Conservation (phyloP, 2,888 invertebrate species). For the Agrotis puta region DNA sequence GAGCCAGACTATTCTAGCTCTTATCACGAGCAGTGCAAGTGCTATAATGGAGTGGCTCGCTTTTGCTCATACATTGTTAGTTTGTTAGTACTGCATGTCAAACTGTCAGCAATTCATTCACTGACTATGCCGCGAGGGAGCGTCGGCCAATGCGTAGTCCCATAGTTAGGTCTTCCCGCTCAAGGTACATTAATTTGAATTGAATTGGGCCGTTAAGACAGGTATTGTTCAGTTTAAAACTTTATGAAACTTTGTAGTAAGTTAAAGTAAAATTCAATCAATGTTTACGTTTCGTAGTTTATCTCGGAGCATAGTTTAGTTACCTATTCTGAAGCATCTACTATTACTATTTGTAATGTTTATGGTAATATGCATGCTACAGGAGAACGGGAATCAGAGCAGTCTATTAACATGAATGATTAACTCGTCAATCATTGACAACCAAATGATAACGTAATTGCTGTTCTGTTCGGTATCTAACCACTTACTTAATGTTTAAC, state of each 20-base stretch:
- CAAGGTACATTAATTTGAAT: conserved; percentile 56
- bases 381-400: background rate
- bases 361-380: conserved; percentile 9
- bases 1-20: conserved; percentile 22
- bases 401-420: conserved; percentile 11
- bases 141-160: conserved; percentile 57
- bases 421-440: background rate
- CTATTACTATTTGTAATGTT: background rate
- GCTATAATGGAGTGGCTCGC: conserved; percentile 37
- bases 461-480: background rate
- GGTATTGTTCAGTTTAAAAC: conserved; percentile 30
- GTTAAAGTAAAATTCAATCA: background rate
- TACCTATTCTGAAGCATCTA: conserved; percentile 2
- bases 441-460: conserved; percentile 7
- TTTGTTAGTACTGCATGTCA: conserved; percentile 59
- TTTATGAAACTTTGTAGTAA: conserved; percentile 14
- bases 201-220: conserved; percentile 47
- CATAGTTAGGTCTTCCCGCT: conserved; percentile 62
- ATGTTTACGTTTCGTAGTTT: background rate
- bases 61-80: conserved; percentile 52
- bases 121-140: conserved; percentile 59
- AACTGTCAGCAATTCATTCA: conserved; percentile 73
- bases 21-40: conserved; percentile 19
- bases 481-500: background rate
- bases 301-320: background rate